A percentile compares a stretch with the other conserved stretches of the same genome.
Conservation (phyloP, 2,797 vertebrate genomes). For the Gila robusta region DNA sequence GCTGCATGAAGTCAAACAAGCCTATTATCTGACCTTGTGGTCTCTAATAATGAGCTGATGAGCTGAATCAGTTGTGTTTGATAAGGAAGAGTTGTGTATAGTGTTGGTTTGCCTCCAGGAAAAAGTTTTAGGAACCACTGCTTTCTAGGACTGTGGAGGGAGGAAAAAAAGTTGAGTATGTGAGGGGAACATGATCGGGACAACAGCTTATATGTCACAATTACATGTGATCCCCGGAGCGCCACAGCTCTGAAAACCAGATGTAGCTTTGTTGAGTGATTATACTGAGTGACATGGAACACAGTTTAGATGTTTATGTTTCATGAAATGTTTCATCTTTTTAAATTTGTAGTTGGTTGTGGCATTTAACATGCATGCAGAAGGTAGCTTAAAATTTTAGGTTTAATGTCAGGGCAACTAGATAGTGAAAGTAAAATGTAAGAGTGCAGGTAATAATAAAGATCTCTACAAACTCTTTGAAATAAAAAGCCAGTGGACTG, state of each 20-base stretch:
- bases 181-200: not conserved
- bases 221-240: not conserved
- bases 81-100: not conserved
- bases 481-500: not conserved
- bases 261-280: not conserved
- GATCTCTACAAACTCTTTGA: not conserved
- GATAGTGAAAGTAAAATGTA: not conserved
- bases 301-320: not conserved
- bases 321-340: not conserved
- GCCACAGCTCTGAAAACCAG: not conserved
- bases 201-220: slow-evolving; percentile 5
- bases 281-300: not conserved
- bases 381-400: not conserved
- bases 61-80: not conserved
- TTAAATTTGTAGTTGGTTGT: slow-evolving; percentile 10
- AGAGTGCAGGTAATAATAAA: not conserved
- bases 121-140: not conserved
- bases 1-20: too few relatives aligned
- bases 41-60: not conserved
- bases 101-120: not conserved
- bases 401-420: not conserved
- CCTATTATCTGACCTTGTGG: not conserved
- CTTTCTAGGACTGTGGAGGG: too few relatives aligned
- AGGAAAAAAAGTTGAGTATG: not conserved
- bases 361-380: not conserved